Base-by-base conservation (phyloP, 2,888 invertebrate species). In the Ophioninae sp. region DNA sequence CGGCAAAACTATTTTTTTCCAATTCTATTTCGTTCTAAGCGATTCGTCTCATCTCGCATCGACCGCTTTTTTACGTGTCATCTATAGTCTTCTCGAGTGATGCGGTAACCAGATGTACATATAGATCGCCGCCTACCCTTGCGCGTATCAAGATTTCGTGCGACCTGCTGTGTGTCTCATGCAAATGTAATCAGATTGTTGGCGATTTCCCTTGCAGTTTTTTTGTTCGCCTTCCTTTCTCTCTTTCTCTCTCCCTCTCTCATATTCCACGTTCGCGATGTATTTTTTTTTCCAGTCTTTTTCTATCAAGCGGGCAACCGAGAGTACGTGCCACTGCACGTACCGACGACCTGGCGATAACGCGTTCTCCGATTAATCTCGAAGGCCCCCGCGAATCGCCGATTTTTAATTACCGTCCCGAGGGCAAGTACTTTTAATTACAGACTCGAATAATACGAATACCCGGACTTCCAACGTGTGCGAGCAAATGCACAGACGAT, bases 111-210 rank as follows among this genome's bases (percentile, higher is more conserved):
- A 56, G 7, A 65, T 41, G 30, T 65, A 79, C 57, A 68, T 41
- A 39, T 41, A 72, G 70, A 78, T 84, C 64, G 39, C 65, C 20
- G 65, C 73, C 21, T 70, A 64, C 61, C 64, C 30, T 30, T 76
- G 61, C 23, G 56, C 37, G 59, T 85, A 85, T 83, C 86, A 75
- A 83, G 86, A 86, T 86, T 85, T 85, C 79, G 77, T 80, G 67
- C 68, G 76, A 79, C 79, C 84, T 84, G 85, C 30, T 86, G 78
- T 80, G 87, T 88, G 86, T 85, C 89, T 88, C 88, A 90, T 89
- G 89, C 88, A 89, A 90, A 90, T 89, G 89, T 87, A 90, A 90
- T 90, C 90, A 90, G 89, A 89, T 90, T 87, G 87, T 88, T 87
- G 87, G 86, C 87, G 85, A 87, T 88, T 88, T 87, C 86, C 81